A percentile compares a stretch with the other conserved stretches of the same genome.
Evolutionary conservation across 2,797 vertebrate species (phyloP).

Genomic region (Poeciliopsis gracilis): DNA sequence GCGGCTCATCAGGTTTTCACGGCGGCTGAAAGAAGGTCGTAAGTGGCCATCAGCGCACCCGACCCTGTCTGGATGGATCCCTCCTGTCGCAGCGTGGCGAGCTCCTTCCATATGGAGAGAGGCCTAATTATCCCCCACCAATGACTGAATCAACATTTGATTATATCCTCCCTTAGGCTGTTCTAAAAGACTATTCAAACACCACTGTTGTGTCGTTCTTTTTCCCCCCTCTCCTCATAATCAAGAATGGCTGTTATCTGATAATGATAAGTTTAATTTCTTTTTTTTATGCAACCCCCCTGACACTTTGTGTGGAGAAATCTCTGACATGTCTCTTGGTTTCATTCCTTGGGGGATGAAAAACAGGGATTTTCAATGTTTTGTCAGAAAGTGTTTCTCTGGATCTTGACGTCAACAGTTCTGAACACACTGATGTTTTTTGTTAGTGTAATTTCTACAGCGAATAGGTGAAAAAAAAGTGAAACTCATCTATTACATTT

Average conservation of each 20-base stretch:
- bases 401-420: not conserved
- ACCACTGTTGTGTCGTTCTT: slow-evolving; percentile 68
- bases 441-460: not conserved
- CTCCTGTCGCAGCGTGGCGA: slow-evolving; percentile 70
- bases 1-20: slow-evolving; percentile 79
- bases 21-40: slow-evolving; percentile 77
- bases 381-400: slow-evolving; percentile 3
- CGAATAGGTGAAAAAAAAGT: not conserved
- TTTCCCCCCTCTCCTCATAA: slow-evolving; percentile 60
- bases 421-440: not conserved
- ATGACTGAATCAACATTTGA: slow-evolving; percentile 86
- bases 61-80: slow-evolving; percentile 77
- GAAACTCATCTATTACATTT: not conserved
- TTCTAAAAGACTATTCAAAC: slow-evolving; percentile 73
- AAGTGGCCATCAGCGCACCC: slow-evolving; percentile 82
- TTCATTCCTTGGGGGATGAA: not conserved
- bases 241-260: slow-evolving; percentile 80
- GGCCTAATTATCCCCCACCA: slow-evolving; percentile 81
- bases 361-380: not conserved
- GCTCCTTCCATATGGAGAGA: slow-evolving; percentile 77
- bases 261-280: slow-evolving; percentile 74
- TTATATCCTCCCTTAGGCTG: slow-evolving; percentile 76
- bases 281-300: slow-evolving; percentile 56
- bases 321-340: slow-evolving; percentile 25
- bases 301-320: slow-evolving; percentile 29